Conservation (phyloP, 2,888 invertebrate species). For the Notocelia uddmanniana region DNA sequence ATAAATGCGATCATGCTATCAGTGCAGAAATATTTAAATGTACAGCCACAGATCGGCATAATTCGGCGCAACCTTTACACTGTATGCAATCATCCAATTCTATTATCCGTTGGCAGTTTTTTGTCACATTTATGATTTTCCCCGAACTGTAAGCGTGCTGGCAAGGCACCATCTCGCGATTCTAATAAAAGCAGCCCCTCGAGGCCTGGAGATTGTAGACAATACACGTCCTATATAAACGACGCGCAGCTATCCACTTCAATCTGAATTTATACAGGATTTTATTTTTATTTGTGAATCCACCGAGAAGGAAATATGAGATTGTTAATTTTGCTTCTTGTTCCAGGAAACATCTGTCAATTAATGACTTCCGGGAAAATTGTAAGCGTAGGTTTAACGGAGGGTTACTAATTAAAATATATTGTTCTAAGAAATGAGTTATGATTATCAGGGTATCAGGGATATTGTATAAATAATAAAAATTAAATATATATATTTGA, state of each 20-base stretch:
- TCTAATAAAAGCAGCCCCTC: slow-evolving; percentile 42
- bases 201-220: slow-evolving; percentile 39
- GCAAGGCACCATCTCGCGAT: slow-evolving; percentile 16
- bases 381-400: background rate
- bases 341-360: background rate
- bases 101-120: slow-evolving; percentile 32
- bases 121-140: slow-evolving; percentile 31
- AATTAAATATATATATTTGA: no score
- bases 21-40: background rate
- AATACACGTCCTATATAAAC: slow-evolving; percentile 40
- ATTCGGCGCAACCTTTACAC: slow-evolving; percentile 4
- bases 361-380: background rate
- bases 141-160: slow-evolving; percentile 13
- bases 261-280: slow-evolving; percentile 35
- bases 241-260: slow-evolving; percentile 36
- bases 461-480: no score
- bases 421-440: slow-evolving; percentile 9
- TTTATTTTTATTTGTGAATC: slow-evolving; percentile 23
- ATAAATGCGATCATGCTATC: no score
- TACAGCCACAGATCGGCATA: background rate
- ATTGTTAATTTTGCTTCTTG: background rate
- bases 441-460: no score
- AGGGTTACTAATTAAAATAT: slow-evolving; percentile 11
- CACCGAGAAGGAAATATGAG: slow-evolving; percentile 7
- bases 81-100: slow-evolving; percentile 22